Evolutionary conservation across 2,888 invertebrate genomes (phyloP).

Genomic region (Automeris io): DNA sequence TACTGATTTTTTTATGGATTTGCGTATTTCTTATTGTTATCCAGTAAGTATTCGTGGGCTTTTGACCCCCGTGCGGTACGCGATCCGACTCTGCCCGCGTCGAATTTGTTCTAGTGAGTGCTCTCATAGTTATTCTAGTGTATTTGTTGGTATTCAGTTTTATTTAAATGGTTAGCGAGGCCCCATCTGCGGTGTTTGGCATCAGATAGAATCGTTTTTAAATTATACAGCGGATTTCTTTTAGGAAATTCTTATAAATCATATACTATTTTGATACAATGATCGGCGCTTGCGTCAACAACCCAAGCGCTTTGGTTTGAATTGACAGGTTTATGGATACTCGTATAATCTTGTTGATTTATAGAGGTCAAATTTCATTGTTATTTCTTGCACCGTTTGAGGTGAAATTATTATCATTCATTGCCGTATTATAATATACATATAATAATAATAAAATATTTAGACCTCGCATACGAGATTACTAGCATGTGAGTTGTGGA

Average conservation of each 20-base stretch:
- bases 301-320: background rate
- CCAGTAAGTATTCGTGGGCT: background rate
- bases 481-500: too few relatives aligned
- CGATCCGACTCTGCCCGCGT: background rate
- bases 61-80: background rate
- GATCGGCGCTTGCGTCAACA: slow-evolving; percentile 1
- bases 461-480: too few relatives aligned
- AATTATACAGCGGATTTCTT: background rate
- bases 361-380: too few relatives aligned
- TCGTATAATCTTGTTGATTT: too few relatives aligned
- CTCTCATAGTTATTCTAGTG: slow-evolving; percentile 2
- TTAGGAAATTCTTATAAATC: slow-evolving; percentile 6
- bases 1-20: background rate
- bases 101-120: background rate
- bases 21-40: background rate
- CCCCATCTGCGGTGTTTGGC: slow-evolving; percentile 3
- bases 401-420: too few relatives aligned
- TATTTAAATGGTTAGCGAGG: slow-evolving; percentile 3
- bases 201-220: background rate
- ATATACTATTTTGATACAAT: slow-evolving; percentile 3
- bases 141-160: slow-evolving; percentile 2
- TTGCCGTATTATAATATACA: too few relatives aligned
- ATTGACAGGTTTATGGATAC: too few relatives aligned
- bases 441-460: too few relatives aligned
- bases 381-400: too few relatives aligned